Base-by-base conservation (phyloP, 37 sponge, comb jelly and placozoan genomes). In the Theonella swinhoei region DNA sequence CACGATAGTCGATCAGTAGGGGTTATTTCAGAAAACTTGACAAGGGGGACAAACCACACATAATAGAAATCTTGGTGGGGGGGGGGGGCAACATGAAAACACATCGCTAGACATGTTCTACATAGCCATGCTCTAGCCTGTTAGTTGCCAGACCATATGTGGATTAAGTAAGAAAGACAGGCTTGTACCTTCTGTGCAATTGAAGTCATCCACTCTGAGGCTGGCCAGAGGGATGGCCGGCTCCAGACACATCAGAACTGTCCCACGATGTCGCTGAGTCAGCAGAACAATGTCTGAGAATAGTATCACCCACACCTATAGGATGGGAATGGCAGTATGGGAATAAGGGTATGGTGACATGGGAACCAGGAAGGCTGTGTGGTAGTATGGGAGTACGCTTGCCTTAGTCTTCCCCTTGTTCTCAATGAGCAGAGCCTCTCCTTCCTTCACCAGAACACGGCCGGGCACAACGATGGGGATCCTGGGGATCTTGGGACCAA, bases 211-310 rank as follows among this genome's bases (percentile, higher is more conserved):
- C 1, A 93, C 80, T 17, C 41, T 81, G n/a, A 86, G 58, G 26
- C 68, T 30, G 40, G 78, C 62, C 33, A 93, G 75, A 8, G 36
- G 39, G 29, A 93, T 32, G 5, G 94, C 83, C 4, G 80, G 34
- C 42, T 93, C 94, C 3, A 80, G 58, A 3, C 42, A 73, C 14
- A 75, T 66, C 29, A 83, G 68, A 32, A 84, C 74, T 29, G 34
- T 70, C 9, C 89, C 90, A 2, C 81, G 76, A 2, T 79, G 33
- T 41, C 58, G 47, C 14, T 33, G 72, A 8, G 90, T 86, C 8
- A 93, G 32, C 66, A 93, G 70, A 9, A 93, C 28, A n/a, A 93
- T 71, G 80, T 93, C 94, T 3, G 77, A 77, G 76, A 93, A 89
- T 20, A 93, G 75, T 30, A 89, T 63, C 29, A 89, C 28, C 77